Evolutionary conservation across 2,113 vertebrate genomes (phyloP).

Genomic region (Bagarius yarrelli): DNA sequence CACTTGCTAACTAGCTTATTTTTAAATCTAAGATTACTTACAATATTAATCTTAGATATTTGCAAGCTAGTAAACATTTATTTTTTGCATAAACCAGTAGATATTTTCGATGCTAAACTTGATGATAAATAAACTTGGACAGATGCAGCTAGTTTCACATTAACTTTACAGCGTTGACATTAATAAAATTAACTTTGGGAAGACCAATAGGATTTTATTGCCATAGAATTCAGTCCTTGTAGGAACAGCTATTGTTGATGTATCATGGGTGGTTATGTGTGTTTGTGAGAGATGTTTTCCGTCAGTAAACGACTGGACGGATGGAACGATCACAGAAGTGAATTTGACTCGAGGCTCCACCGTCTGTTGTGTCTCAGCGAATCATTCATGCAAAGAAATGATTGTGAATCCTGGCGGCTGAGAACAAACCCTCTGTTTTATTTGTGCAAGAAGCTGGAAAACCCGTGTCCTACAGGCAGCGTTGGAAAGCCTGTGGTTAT

Average conservation of each 20-base stretch:
- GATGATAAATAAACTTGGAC: too few species aligned
- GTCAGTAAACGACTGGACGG: not conserved
- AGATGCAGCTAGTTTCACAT: too few species aligned
- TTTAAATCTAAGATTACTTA: too few species aligned
- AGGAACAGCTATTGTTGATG: too few species aligned
- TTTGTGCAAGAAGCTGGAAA: not conserved
- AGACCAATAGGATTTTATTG: too few species aligned
- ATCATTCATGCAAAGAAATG: constrained; percentile 25
- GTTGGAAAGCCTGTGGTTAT: not conserved
- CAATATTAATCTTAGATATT: too few species aligned
- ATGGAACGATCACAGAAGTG: not conserved
- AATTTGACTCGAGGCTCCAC: constrained; percentile 1
- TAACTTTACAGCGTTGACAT: too few species aligned
- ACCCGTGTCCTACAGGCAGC: not conserved
- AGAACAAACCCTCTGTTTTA: constrained; percentile 9
- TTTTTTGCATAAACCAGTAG: too few species aligned
- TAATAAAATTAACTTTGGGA: rapidly evolving
- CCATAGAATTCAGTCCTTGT: too few species aligned
- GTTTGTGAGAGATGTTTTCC: not conserved
- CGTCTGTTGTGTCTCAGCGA: constrained; percentile 40
- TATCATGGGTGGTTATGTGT: not conserved
- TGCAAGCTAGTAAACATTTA: too few species aligned
- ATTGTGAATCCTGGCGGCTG: constrained; percentile 22
- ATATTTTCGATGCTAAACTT: too few species aligned
- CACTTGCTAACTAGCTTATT: too few species aligned